Evolutionary conservation across 2,113 vertebrate species (phyloP).

Genomic region (Heptranchias perlo): DNA sequence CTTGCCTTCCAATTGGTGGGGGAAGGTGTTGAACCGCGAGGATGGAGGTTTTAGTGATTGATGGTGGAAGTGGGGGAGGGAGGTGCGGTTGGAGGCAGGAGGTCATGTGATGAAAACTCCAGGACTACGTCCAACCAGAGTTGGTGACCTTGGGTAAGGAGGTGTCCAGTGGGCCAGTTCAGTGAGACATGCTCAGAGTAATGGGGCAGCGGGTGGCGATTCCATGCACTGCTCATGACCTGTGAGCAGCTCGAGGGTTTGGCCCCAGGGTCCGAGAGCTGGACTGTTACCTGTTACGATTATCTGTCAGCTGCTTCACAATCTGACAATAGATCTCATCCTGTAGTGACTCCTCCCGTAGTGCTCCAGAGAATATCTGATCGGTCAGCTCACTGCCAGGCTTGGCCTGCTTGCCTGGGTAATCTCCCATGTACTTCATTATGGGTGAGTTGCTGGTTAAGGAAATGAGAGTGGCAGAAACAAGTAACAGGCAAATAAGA

Average conservation of each 20-base stretch:
- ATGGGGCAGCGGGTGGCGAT: neutral
- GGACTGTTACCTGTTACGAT: constrained; percentile 70
- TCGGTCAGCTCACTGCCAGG: constrained; percentile 74
- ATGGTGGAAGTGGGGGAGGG: too few relatives aligned
- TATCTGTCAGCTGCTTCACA: constrained; percentile 87
- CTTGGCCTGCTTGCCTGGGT: constrained; percentile 76
- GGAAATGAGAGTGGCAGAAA: constrained; percentile 45
- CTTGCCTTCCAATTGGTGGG: too few relatives aligned
- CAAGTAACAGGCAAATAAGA: neutral
- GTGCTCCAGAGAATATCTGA: constrained; percentile 77
- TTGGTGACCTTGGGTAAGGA: neutral
- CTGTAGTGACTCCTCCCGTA: constrained; percentile 62
- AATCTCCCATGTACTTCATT: constrained; percentile 95
- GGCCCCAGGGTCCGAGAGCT: too few relatives aligned
- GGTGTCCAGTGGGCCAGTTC: neutral
- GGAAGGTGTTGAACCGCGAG: too few relatives aligned
- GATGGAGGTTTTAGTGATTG: too few relatives aligned
- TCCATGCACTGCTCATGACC: neutral
- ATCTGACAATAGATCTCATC: constrained; percentile 97
- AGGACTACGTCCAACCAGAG: too few relatives aligned
- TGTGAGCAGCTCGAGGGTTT: neutral
- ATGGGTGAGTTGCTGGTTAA: constrained; percentile 70
- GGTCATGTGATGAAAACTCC: too few relatives aligned
- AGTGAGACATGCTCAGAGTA: neutral
- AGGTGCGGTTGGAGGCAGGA: too few relatives aligned